phyloP scores from a whole-genome alignment of 2,113 vertebrate genomes.

The Pseudorasbora parva region DNA sequence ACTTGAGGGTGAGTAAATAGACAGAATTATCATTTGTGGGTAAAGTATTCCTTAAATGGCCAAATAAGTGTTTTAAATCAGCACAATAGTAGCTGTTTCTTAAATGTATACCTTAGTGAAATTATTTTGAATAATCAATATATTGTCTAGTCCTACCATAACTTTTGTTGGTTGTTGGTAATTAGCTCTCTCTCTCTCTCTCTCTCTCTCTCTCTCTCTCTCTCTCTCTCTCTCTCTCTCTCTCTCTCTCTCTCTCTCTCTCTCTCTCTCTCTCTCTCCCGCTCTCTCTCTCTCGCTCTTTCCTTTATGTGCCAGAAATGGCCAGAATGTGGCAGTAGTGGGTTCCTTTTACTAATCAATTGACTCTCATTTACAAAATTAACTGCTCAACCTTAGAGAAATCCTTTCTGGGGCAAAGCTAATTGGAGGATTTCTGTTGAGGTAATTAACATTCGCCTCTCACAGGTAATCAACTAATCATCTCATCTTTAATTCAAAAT shows the following conservation, averaged over 20 bases:
- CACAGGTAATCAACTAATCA: conserved; percentile 5
- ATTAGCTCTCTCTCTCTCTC: not conserved
- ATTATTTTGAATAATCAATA: not conserved
- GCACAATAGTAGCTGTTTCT: not conserved
- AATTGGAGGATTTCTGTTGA: not conserved
- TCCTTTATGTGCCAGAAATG: not conserved
- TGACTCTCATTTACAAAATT: not conserved
- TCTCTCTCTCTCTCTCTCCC: not conserved
- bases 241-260: not conserved
- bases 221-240: not conserved
- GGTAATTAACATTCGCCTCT: not conserved
- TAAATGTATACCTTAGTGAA: not conserved
- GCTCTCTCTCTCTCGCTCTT: too few relatives aligned
- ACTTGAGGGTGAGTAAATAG: too few relatives aligned
- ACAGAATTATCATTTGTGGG: too few relatives aligned
- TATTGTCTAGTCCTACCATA: not conserved
- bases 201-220: too few relatives aligned
- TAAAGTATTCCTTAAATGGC: not conserved
- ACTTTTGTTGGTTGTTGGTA: not conserved
- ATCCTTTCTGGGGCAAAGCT: conserved; percentile 7
- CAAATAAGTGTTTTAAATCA: not conserved
- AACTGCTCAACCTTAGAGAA: conserved; percentile 4
- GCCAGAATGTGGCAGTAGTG: conserved; percentile 1
- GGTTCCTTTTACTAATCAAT: conserved; percentile 8
- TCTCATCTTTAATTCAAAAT: conserved; percentile 1